A percentile compares a stretch with the other conserved stretches of the same genome.
These are phyloP conservation scores for Camponotus pennsylvanicus DNA, from an alignment of 1,140 invertebrate genomes.

Conservation along the genomic window DNA sequence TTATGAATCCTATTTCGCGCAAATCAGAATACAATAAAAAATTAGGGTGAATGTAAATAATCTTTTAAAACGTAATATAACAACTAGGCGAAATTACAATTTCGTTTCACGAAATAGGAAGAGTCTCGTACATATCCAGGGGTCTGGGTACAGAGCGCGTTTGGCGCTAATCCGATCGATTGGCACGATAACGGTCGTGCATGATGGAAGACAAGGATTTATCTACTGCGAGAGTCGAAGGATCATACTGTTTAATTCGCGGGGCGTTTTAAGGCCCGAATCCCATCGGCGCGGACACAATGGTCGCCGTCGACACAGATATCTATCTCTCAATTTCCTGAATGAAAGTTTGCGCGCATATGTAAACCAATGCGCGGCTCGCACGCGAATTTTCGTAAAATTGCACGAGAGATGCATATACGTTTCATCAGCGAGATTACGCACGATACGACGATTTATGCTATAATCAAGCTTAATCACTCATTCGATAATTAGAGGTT, in stretches of 20 bases:
- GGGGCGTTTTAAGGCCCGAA: slow-evolving; percentile 72
- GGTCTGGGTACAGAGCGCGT: slow-evolving; percentile 40
- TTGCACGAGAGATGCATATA: slow-evolving; percentile 22
- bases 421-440: slow-evolving; percentile 29
- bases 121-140: background rate
- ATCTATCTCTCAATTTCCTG: slow-evolving; percentile 83
- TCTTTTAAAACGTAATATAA: background rate
- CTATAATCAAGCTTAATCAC: background rate
- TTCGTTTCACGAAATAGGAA: slow-evolving; percentile 4
- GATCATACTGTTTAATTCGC: slow-evolving; percentile 74
- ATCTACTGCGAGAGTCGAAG: slow-evolving; percentile 61
- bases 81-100: slow-evolving; percentile 1
- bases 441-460: background rate
- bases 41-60: slow-evolving; percentile 16
- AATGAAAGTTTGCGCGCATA: slow-evolving; percentile 78
- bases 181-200: slow-evolving; percentile 62
- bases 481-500: slow-evolving; percentile 13
- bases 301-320: slow-evolving; percentile 82
- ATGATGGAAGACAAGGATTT: slow-evolving; percentile 68
- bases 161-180: slow-evolving; percentile 70
- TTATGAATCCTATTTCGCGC: background rate
- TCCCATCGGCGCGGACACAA: slow-evolving; percentile 70
- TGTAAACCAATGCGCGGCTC: slow-evolving; percentile 67
- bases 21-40: background rate
- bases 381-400: slow-evolving; percentile 20